Percentiles rank a stretch among this genome's conserved stretches.
Evolutionary conservation across 2,113 vertebrate genomes (phyloP).

Genomic region (Platichthys flesus): DNA sequence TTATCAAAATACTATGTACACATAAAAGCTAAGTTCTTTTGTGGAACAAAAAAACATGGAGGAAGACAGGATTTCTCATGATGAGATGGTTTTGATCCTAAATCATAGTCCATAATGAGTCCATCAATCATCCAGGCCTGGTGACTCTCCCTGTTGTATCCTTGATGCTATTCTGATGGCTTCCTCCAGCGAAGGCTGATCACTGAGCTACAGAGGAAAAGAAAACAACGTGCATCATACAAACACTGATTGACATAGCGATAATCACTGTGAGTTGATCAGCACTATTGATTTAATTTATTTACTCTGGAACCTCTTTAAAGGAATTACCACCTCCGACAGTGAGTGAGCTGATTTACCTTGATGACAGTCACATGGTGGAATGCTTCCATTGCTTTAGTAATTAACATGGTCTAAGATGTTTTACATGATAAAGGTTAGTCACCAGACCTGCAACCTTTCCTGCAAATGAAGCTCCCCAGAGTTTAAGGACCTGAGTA

Average conservation of each 20-base stretch:
- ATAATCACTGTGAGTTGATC: constrained; percentile 4
- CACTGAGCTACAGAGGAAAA: constrained; percentile 86
- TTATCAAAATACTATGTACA: constrained; percentile 87
- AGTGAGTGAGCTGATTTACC: background rate
- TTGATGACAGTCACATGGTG: constrained; percentile 16
- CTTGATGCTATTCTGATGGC: constrained; percentile 99
- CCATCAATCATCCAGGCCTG: constrained; percentile 93
- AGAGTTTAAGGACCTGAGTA: background rate
- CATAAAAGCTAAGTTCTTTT: constrained; percentile 69
- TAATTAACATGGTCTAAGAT: constrained; percentile 48
- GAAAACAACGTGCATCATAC: background rate
- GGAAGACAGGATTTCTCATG: constrained; percentile 69
- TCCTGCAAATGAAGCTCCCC: background rate
- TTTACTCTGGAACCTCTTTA: constrained; percentile 9
- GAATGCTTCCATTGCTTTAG: constrained; percentile 1
- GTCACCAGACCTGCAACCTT: background rate
- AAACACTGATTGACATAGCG: constrained; percentile 9
- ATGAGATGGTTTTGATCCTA: constrained; percentile 38
- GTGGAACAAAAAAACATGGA: constrained; percentile 42
- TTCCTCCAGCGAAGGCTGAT: constrained; percentile 97
- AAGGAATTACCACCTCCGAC: constrained; percentile 17
- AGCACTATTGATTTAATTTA: background rate
- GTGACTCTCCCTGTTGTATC: constrained; percentile 98
- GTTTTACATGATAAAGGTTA: constrained; percentile 12
- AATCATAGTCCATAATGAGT: constrained; percentile 46